phyloP scores from a whole-genome alignment of 2,113 vertebrate genomes.

The Glareola pratincola region DNA sequence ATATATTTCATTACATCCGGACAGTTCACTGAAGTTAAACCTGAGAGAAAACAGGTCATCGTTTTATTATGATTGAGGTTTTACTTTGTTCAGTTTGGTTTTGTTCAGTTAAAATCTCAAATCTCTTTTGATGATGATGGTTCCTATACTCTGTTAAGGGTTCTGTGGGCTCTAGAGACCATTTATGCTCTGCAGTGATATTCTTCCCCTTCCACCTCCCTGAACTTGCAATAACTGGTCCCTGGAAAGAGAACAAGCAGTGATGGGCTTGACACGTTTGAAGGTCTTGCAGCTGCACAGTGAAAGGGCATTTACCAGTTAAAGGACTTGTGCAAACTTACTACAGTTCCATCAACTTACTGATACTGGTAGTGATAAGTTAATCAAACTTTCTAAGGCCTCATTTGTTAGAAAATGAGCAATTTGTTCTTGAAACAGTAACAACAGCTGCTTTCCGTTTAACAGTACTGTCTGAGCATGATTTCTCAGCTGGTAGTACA shows the following conservation, averaged over 20 bases:
- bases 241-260: background rate
- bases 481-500: background rate
- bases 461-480: background rate
- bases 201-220: background rate
- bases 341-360: background rate
- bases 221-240: background rate
- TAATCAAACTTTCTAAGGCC: background rate
- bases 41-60: background rate
- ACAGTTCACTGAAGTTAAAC: background rate
- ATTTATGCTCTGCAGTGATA: rapidly evolving
- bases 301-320: background rate
- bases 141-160: background rate
- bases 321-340: background rate
- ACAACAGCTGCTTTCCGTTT: background rate
- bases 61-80: background rate
- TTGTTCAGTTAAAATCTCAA: background rate
- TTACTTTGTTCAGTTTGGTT: background rate
- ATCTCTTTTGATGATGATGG: background rate
- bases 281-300: background rate
- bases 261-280: background rate
- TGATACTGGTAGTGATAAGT: background rate
- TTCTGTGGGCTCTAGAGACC: background rate
- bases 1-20: background rate
- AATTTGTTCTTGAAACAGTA: background rate
- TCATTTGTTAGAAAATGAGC: background rate